Base-by-base conservation (phyloP, 2,797 vertebrate species). In the Lithobates pipiens region DNA sequence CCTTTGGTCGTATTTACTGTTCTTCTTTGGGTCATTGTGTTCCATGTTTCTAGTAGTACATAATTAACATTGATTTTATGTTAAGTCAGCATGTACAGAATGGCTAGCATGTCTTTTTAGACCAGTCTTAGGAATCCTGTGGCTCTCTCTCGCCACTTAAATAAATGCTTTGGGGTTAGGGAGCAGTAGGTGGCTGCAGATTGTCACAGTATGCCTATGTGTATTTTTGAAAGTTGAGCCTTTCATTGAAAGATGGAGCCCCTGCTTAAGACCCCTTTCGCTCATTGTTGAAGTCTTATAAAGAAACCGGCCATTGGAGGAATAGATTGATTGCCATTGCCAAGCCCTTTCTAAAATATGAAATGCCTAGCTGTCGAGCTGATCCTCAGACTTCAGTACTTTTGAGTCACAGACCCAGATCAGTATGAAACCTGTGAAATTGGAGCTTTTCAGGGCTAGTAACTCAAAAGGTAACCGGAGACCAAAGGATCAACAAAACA, bases 91-190 rank as follows among this genome's bases (percentile, higher is more conserved):
- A 67, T 67, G 65, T 73, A 44, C 61, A 44, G 29, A 67, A 73
- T 42, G 34, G 1, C 46, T 84, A 29, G 88, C 44, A 80, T 71
- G 78, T 57, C 71, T 23, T 46, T 42, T n/a, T 44, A 25, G 27
- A 29, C 25, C 6, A 8, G 54, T 5, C 54, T 18, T 61, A 23
- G 54, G 54, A 61, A 27, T 27, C 25, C 65, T 67, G 65, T 29
- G 65, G 65, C 25, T 29, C 10, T 18, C 27, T 67, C 25, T 67
- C 27, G 65, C 65, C n/a, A 5, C 27, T 9, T 67, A 29, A 3
- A 65, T 8, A 65, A 54, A 54, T 54, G n/a, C 25, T 27, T 67
- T 67, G 25, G n/a, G 25, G n/a, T 25, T 67, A 25, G n/a, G 10
- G 65, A 67, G 25, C n/a, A 67, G 65, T 11, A 25, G 27, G n/a